Percentiles rank a stretch among this genome's conserved stretches.
These are phyloP conservation scores for Flexamia atlantica DNA, from an alignment of 2,888 invertebrate genomes.

Conservation along the genomic window DNA sequence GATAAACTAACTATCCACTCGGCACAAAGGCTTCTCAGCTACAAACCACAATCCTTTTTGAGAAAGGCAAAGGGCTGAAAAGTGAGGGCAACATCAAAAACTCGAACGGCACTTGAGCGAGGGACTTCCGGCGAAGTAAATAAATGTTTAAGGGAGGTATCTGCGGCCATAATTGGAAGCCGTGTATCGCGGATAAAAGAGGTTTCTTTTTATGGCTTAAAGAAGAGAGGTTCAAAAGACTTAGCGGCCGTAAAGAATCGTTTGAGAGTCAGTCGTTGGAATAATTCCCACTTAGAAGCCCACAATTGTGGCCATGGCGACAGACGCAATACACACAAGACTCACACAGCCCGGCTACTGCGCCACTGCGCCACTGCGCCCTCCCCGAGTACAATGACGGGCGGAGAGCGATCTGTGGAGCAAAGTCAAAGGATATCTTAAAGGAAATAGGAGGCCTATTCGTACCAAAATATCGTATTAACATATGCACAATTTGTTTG, in stretches of 20 bases:
- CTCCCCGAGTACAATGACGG: too few species aligned
- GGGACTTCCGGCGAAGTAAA: slow-evolving; percentile 52
- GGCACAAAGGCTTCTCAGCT: slow-evolving; percentile 31
- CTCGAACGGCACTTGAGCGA: slow-evolving; percentile 27
- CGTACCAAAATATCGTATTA: too few species aligned
- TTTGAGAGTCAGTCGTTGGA: slow-evolving; percentile 54
- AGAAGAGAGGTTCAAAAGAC: slow-evolving; percentile 50
- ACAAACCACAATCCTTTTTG: slow-evolving; percentile 50
- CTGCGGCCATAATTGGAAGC: slow-evolving; percentile 54
- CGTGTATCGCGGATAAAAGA: slow-evolving; percentile 52
- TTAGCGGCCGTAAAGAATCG: slow-evolving; percentile 54
- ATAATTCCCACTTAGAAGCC: slow-evolving; percentile 53
- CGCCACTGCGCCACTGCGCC: too few species aligned
- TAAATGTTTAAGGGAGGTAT: slow-evolving; percentile 57
- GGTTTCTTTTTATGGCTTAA: slow-evolving; percentile 56
- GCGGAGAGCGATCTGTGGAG: too few species aligned
- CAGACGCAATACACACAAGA: slow-evolving; percentile 34
- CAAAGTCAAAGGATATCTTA: too few species aligned
- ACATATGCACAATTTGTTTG: too few species aligned
- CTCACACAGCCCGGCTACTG: not conserved
- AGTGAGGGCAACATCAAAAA: slow-evolving; percentile 48
- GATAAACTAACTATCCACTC: slow-evolving; percentile 51
- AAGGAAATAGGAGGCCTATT: too few species aligned
- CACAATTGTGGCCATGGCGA: slow-evolving; percentile 55
- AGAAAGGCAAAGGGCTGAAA: slow-evolving; percentile 39